Conservation (phyloP, 2,888 invertebrate species). For the Nephrotoma appendiculata region DNA sequence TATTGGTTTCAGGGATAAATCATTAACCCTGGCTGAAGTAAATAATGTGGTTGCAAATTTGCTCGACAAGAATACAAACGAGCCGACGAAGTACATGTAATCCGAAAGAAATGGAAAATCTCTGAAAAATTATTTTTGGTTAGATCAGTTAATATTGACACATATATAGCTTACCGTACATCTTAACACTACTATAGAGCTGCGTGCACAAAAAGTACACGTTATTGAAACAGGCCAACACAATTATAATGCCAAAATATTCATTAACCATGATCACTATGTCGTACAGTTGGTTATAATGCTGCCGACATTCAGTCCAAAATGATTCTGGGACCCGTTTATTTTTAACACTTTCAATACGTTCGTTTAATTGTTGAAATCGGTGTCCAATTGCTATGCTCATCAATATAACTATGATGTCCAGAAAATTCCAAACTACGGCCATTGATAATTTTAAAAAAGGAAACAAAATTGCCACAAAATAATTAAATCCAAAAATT, state of each 20-base stretch:
- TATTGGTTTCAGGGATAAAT: not conserved
- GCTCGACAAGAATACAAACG: not conserved
- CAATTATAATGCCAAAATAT: not conserved
- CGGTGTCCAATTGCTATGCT: not conserved
- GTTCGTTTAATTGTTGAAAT: not conserved
- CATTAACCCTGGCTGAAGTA: not conserved
- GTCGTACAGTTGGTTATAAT: constrained; percentile 30
- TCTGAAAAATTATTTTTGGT: not conserved
- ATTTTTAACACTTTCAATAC: not conserved
- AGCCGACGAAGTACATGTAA: not conserved
- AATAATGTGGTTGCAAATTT: not conserved
- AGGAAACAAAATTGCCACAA: not conserved
- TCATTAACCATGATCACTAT: not conserved
- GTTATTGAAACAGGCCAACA: not conserved
- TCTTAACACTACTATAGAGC: not conserved
- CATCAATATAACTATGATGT: not conserved
- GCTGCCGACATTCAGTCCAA: constrained; percentile 46
- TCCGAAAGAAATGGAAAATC: not conserved
- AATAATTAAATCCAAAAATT: not conserved
- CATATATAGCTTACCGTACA: not conserved
- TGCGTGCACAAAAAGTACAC: not conserved
- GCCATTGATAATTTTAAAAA: not conserved
- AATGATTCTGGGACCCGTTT: constrained; percentile 35
- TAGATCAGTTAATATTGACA: not conserved
- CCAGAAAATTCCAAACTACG: constrained; percentile 21